Evolutionary conservation across 1,140 invertebrate genomes (phyloP).

Genomic region (Solenopsis fugax): DNA sequence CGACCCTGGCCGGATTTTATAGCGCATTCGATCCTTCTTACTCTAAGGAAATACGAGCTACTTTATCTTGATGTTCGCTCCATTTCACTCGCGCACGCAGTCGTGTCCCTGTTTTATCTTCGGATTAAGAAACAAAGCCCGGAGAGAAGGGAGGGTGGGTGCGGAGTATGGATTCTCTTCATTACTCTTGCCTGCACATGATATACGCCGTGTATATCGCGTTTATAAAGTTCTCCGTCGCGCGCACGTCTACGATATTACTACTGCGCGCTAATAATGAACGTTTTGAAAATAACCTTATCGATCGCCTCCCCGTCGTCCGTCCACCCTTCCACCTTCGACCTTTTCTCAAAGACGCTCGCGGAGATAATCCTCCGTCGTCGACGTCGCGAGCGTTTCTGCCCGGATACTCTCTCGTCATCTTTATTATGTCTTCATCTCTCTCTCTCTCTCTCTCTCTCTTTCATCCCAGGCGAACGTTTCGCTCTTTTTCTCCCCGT

Average conservation of each 20-base stretch:
- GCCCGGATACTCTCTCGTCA: conserved; percentile 26
- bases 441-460: neutral
- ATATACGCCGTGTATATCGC: conserved; percentile 66
- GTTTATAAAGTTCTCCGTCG: conserved; percentile 46
- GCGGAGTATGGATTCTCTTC: conserved; percentile 76
- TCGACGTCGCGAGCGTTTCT: conserved; percentile 30
- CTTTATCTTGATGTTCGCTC: conserved; percentile 78
- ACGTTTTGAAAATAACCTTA: conserved; percentile 53
- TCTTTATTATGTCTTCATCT: conserved; percentile 9
- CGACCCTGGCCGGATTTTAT: conserved; percentile 72
- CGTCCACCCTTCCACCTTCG: conserved; percentile 39
- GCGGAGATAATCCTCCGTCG: conserved; percentile 47
- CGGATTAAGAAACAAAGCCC: conserved; percentile 78
- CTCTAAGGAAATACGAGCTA: conserved; percentile 74
- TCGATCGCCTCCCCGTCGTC: conserved; percentile 36
- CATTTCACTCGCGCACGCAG: conserved; percentile 75
- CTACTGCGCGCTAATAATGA: conserved; percentile 60
- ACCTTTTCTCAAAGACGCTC: conserved; percentile 56
- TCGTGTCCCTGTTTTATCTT: conserved; percentile 77
- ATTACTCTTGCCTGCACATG: conserved; percentile 69
- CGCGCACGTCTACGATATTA: conserved; percentile 48
- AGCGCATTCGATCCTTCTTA: conserved; percentile 79
- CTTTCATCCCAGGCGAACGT: neutral
- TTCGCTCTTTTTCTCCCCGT: neutral
- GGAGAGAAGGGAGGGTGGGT: neutral